Percentiles rank a stretch among this genome's conserved stretches.
These are phyloP conservation scores for Megalops cyprinoides DNA, from an alignment of 2,797 vertebrate genomes.

Conservation along the genomic window DNA sequence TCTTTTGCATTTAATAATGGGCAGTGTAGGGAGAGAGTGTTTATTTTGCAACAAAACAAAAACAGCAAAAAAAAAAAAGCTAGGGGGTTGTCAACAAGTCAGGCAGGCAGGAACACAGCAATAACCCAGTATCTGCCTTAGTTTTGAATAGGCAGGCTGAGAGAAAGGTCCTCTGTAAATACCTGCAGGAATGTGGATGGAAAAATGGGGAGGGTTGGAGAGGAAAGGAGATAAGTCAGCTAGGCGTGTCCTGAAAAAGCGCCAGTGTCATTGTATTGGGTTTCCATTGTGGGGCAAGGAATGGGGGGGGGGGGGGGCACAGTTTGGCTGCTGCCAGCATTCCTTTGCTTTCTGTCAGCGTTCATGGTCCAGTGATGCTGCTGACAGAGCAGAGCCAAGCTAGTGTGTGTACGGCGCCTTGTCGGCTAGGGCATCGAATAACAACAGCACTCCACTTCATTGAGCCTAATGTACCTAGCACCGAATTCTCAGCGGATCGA, in stretches of 20 bases:
- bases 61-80: background rate
- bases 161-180: constrained; percentile 65
- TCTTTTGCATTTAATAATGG: background rate
- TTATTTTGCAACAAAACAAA: constrained; percentile 12
- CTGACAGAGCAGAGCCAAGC: constrained; percentile 44
- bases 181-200: background rate
- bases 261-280: constrained; percentile 43
- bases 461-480: constrained; percentile 38
- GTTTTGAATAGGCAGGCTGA: constrained; percentile 77
- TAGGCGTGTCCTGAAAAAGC: constrained; percentile 27
- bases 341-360: constrained; percentile 39
- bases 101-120: constrained; percentile 34
- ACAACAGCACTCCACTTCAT: constrained; percentile 35
- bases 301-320: background rate
- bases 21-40: background rate
- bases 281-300: constrained; percentile 36
- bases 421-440: constrained; percentile 37
- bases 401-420: constrained; percentile 35
- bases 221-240: constrained; percentile 27
- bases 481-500: constrained; percentile 34
- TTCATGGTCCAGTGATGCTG: constrained; percentile 41
- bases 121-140: constrained; percentile 55
- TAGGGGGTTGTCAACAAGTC: background rate
- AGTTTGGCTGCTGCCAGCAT: constrained; percentile 38
- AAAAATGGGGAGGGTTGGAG: background rate